Evolutionary conservation across 64 coral and sea anemone genomes (phyloP), one percentile per base, ranked within the genome.

Genomic region (Pocillopora damicornis): DNA sequence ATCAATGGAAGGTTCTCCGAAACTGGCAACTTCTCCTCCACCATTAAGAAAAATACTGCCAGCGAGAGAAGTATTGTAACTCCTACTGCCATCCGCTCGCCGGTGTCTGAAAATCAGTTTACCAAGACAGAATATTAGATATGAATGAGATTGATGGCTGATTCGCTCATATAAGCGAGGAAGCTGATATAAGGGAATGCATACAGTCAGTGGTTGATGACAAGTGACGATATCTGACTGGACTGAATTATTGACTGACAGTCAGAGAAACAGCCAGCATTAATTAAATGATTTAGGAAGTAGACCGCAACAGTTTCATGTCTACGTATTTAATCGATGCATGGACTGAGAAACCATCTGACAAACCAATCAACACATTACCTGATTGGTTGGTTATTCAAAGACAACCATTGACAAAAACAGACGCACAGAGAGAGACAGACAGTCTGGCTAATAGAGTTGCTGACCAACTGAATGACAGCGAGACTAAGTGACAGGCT

Each of bases 41-140:
- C 92, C 96, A 98, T 98, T 1, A 98, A 93, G 37, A 98, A 98
- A 64, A 98, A 98, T 1, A 98, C 96, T 0, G 93, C 96, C 1
- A 98, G 77, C 0, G 96, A 88, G 12, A 98, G 83, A 26, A 98
- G 90, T 51, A 95, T 92, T 9, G 96, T 98, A 1, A 98, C 96
- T 20, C 87, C 96, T 0, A 98, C 90, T 5, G 96, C 96, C 89
- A 98, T 94, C 8, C 93, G 96, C 75, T 98, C 96, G 1, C 96
- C 96, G 35, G 96, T 95, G 68, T 92, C 96, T 98, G 57, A 20
- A 86, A 37, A 20, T 7, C 1, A 38, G 26, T 75, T 60, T 58
- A 22, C 81, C 15, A 16, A 13, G 62, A 12, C 7, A 36, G 13
- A 13, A 9, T 61, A 26, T 13, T 15, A 13, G 10, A 0, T 11